These are phyloP conservation scores for Brenthis daphne DNA, from an alignment of 2,888 invertebrate species.

Conservation along the genomic window DNA sequence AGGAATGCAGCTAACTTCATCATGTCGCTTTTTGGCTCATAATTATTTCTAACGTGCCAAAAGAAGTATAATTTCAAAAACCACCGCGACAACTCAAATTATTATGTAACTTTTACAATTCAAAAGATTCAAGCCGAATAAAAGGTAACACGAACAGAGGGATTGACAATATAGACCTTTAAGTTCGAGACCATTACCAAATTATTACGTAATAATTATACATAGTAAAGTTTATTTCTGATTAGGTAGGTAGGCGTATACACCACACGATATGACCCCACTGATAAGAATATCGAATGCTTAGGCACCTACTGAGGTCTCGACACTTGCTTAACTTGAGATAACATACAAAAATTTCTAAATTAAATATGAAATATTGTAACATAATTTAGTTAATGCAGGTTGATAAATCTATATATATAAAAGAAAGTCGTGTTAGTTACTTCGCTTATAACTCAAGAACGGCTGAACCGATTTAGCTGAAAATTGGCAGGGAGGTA, in stretches of 20 bases:
- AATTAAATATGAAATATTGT: conserved; percentile 4
- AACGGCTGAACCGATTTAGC: too few relatives aligned
- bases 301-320: conserved; percentile 49
- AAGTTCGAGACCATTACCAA: conserved; percentile 24
- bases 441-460: too few relatives aligned
- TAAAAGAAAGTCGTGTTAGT: too few relatives aligned
- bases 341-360: conserved; percentile 47
- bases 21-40: too few relatives aligned
- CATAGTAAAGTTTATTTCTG: conserved; percentile 34
- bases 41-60: too few relatives aligned
- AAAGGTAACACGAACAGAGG: too few relatives aligned
- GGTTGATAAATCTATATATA: background rate
- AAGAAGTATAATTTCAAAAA: too few relatives aligned
- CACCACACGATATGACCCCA: conserved; percentile 35
- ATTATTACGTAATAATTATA: conserved; percentile 19
- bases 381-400: background rate
- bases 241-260: conserved; percentile 37
- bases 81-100: too few relatives aligned
- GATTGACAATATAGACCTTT: too few relatives aligned
- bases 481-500: too few relatives aligned
- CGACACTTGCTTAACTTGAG: conserved; percentile 54
- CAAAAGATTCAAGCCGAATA: background rate
- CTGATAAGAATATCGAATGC: conserved; percentile 36
- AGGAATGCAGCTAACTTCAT: too few relatives aligned
- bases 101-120: background rate